These are phyloP conservation scores for Lasioglossum zephyrum DNA, from an alignment of 2,888 invertebrate genomes.

Conservation along the genomic window DNA sequence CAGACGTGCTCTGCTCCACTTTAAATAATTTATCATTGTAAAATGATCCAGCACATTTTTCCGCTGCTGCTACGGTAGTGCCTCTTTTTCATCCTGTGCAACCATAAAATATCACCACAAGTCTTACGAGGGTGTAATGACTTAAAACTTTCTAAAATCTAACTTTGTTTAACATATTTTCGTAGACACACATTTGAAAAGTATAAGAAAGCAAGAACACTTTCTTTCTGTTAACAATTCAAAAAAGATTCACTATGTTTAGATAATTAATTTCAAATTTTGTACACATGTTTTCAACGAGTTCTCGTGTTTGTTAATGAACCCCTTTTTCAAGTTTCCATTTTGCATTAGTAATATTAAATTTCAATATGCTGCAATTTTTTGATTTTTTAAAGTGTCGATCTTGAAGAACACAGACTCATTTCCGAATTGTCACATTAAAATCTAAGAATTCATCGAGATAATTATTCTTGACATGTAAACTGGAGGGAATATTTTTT, in stretches of 20 bases:
- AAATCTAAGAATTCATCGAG: too few relatives aligned
- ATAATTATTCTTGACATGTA: too few relatives aligned
- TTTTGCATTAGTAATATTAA: background rate
- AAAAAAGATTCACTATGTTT: background rate
- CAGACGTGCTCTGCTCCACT: background rate
- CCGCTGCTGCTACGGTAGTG: background rate
- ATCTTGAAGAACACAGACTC: background rate
- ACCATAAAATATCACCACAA: background rate
- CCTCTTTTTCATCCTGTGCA: background rate
- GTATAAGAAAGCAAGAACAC: background rate
- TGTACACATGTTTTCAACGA: background rate
- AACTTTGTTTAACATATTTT: background rate
- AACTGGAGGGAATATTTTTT: too few relatives aligned
- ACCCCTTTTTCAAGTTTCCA: background rate
- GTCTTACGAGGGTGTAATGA: background rate
- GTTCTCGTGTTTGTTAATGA: background rate
- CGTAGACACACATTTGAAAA: background rate
- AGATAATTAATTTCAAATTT: background rate
- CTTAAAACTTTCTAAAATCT: background rate
- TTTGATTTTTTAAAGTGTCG: background rate
- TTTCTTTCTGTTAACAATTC: background rate
- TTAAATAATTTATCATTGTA: slow-evolving; percentile 17
- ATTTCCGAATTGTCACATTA: too few relatives aligned
- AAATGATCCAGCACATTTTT: slow-evolving; percentile 10
- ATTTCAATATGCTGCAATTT: too few relatives aligned